Base-by-base conservation (phyloP, 1,140 invertebrate genomes). In the Drosophila hydei region DNA sequence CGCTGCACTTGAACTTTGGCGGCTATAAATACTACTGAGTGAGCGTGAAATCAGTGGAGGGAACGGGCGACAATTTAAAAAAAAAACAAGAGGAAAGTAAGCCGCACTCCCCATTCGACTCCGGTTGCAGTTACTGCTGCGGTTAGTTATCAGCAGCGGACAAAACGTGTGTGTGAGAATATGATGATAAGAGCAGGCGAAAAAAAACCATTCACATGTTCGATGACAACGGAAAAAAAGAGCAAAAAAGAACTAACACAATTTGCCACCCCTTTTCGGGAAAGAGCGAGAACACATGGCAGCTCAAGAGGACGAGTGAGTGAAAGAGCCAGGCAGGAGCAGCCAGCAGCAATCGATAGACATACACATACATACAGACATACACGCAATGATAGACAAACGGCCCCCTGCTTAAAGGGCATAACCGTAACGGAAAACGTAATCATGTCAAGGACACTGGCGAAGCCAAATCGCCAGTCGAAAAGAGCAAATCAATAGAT, bases 361-460 rank as follows among this genome's bases (percentile, higher is more conserved):
- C 42, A 50, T 9, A 50, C 14, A 33, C 6, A 59, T 18, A n/a
- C 33, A 8, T 18, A 14, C 33, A 16, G n/a, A n/a, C 27, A 7
- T 40, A 16, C 36, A 12, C n/a, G 7, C 11, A 7, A 42, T 40
- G 42, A 45, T 3, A 45, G 18, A 11, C 16, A 18, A 45, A 45
- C 42, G 18, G 16, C 18, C 42, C 36, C 38, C 7, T 6, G 21
- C 38, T n/a, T 23, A n/a, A 5, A 50, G 18, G 18, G 47, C 56
- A 60, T 36, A 50, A 12, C 18, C 68, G 38, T 45, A 58, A 58
- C 60, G 51, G 51, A 55, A 45, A 72, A 48, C 30, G 54, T 42
- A 72, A 67, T 47, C 21, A 59, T 72, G 69, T 72, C 69, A 72
- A 72, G 69, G 69, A 72, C 69, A 72, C 50, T 14, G 47, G 14